Percentiles rank a stretch among this genome's conserved stretches.
Conservation (phyloP, 37 sponge, comb jelly and placozoan species). For the Hexactinellida sp. region DNA sequence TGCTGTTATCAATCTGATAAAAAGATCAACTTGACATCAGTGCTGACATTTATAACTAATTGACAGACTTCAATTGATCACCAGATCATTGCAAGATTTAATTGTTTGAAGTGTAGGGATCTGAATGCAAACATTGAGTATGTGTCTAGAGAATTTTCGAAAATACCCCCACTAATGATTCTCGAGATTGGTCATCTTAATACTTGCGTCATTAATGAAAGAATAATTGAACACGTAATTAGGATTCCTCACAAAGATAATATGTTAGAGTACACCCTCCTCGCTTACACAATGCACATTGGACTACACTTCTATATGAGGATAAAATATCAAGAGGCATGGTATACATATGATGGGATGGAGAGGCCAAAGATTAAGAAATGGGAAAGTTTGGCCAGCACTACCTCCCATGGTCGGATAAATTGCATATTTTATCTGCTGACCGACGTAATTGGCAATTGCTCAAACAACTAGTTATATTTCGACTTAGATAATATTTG, state of each 20-base stretch:
- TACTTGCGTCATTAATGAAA: neutral
- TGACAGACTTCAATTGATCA: neutral
- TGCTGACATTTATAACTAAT: neutral
- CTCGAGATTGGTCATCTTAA: neutral
- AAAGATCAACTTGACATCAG: neutral
- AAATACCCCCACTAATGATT: neutral
- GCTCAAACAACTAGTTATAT: no score
- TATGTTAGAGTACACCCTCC: neutral
- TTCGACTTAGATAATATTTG: no score
- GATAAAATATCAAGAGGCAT: neutral
- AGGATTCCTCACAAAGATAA: neutral
- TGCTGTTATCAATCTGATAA: neutral
- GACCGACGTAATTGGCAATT: no score
- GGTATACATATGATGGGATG: constrained; percentile 8
- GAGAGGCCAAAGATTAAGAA: neutral
- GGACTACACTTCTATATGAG: neutral
- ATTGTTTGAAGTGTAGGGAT: neutral
- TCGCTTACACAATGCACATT: neutral
- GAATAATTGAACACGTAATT: neutral
- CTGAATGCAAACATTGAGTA: neutral
- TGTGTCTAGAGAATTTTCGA: neutral
- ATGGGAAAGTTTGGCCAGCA: no score
- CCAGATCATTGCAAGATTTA: neutral
- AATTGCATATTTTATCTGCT: no score
- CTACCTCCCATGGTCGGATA: no score